These are phyloP conservation scores for Caenorhabditis panamensis DNA, from an alignment of 2,888 invertebrate genomes.

Conservation along the genomic window DNA sequence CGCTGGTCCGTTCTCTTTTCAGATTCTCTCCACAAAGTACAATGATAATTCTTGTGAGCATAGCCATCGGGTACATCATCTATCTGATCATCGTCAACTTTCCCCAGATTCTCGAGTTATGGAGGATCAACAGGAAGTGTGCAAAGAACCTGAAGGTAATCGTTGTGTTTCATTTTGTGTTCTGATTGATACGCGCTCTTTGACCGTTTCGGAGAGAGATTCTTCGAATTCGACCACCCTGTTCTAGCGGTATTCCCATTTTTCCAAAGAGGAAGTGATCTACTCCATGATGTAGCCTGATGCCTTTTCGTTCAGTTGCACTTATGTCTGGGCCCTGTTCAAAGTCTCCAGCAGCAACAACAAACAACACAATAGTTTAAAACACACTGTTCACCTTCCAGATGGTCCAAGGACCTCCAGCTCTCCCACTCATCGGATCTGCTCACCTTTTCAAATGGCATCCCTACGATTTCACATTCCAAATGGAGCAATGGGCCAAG, in stretches of 20 bases:
- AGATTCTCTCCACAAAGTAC: no score
- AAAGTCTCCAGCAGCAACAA: no score
- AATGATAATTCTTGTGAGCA: conserved; percentile 48
- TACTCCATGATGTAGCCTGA: no score
- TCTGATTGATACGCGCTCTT: neutral
- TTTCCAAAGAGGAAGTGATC: no score
- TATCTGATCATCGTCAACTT: conserved; percentile 41
- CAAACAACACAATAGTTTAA: no score
- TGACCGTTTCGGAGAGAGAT: no score
- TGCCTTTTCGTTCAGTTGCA: no score
- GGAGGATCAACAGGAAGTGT: conserved; percentile 41
- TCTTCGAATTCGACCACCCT: no score
- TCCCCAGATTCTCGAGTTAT: conserved; percentile 32
- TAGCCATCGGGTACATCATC: conserved; percentile 40
- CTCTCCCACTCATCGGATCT: conserved; percentile 66
- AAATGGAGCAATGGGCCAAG: conserved; percentile 67
- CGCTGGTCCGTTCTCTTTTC: neutral
- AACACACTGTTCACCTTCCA: conserved; percentile 21
- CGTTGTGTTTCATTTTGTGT: neutral
- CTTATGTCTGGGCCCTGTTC: no score
- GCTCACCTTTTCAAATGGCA: conserved; percentile 70
- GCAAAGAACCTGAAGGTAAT: conserved; percentile 45
- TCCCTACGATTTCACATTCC: conserved; percentile 61
- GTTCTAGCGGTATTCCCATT: no score
- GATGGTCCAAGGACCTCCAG: conserved; percentile 65